Evolutionary conservation across 1,140 invertebrate genomes (phyloP).

Genomic region (Carcinoscorpius rotundicauda): DNA sequence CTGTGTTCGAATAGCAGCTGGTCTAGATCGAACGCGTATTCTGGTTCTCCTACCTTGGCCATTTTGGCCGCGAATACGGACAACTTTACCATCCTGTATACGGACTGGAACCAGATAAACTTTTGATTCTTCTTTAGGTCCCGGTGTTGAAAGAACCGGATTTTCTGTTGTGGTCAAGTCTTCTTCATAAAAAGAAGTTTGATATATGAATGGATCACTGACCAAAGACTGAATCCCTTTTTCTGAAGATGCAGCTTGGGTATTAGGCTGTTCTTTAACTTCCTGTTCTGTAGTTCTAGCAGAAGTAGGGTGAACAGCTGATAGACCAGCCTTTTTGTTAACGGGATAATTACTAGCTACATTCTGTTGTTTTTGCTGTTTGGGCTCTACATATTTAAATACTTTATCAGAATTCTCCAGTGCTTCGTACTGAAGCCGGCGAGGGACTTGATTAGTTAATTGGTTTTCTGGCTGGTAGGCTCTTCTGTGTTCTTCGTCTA

Average conservation of each 20-base stretch:
- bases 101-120: conserved; percentile 1
- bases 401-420: background rate
- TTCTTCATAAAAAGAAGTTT: background rate
- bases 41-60: background rate
- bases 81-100: background rate
- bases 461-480: background rate
- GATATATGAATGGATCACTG: background rate
- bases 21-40: background rate
- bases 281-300: background rate
- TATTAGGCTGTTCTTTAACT: too few species aligned
- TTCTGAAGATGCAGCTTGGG: background rate
- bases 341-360: background rate
- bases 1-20: background rate
- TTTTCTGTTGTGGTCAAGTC: background rate
- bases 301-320: conserved; percentile 18
- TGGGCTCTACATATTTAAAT: conserved; percentile 7
- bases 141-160: background rate
- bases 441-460: background rate
- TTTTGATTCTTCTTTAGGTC: background rate
- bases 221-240: background rate
- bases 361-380: background rate
- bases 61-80: background rate
- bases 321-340: conserved; percentile 9
- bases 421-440: conserved; percentile 12
- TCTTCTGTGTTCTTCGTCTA: background rate